phyloP scores from a whole-genome alignment of 2,888 invertebrate species.

The Nomada lathburiana region DNA sequence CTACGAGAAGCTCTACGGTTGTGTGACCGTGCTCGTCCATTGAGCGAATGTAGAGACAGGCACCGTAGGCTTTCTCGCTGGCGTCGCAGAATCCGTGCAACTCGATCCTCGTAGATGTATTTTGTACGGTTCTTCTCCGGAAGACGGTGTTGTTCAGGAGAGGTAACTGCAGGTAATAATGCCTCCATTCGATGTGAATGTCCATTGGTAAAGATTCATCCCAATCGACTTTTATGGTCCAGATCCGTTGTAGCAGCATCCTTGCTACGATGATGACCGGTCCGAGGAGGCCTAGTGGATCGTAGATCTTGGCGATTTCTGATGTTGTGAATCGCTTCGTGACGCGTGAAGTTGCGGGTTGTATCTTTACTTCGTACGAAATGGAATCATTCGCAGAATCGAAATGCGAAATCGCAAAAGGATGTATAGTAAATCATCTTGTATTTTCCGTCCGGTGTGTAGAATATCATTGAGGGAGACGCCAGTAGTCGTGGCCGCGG shows the following conservation, averaged over 20 bases:
- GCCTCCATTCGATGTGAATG: neutral
- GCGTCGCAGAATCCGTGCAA: slow-evolving; percentile 10
- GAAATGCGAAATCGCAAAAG: slow-evolving; percentile 67
- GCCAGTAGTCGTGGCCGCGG: slow-evolving; percentile 59
- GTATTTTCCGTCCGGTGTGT: slow-evolving; percentile 67
- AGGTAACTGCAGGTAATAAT: neutral
- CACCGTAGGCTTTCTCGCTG: neutral
- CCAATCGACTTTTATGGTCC: neutral
- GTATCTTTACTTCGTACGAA: slow-evolving; percentile 32
- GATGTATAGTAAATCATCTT: slow-evolving; percentile 64
- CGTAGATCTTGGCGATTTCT: slow-evolving; percentile 64
- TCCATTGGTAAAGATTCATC: neutral
- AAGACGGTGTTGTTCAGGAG: neutral
- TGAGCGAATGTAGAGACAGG: neutral
- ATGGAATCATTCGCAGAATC: slow-evolving; percentile 46
- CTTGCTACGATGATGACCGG: slow-evolving; percentile 40
- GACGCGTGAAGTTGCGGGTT: neutral
- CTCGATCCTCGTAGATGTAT: neutral
- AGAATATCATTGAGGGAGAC: slow-evolving; percentile 71
- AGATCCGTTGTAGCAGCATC: neutral
- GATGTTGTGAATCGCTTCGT: slow-evolving; percentile 24
- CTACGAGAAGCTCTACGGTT: neutral
- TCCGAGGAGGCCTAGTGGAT: slow-evolving; percentile 61
- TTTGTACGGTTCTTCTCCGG: neutral
- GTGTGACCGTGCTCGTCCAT: neutral